phyloP scores from a whole-genome alignment of 2,888 invertebrate genomes.

The Litoditis marina region DNA sequence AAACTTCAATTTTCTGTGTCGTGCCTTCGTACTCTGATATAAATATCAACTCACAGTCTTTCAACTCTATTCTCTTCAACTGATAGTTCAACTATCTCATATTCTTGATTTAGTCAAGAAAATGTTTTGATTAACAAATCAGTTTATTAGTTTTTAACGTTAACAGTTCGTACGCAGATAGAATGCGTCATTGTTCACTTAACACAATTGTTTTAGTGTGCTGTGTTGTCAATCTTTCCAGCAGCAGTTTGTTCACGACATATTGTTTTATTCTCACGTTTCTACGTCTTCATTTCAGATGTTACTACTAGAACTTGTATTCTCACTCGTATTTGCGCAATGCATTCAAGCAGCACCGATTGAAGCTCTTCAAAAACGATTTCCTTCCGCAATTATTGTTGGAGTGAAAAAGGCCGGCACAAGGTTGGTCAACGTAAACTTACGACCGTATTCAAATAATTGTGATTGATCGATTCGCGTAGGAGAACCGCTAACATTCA shows the following conservation, averaged over 20 bases:
- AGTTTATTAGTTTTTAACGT: too few species aligned
- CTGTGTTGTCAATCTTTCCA: background rate
- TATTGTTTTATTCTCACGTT: too few species aligned
- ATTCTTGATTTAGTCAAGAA: too few species aligned
- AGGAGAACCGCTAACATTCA: background rate
- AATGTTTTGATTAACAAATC: too few species aligned
- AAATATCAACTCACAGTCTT: too few species aligned
- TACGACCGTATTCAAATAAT: background rate
- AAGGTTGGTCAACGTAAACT: background rate
- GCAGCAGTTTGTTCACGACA: background rate
- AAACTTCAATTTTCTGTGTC: too few species aligned
- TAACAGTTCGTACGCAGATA: too few species aligned
- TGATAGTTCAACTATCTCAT: too few species aligned
- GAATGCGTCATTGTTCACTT: background rate
- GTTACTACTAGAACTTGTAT: background rate
- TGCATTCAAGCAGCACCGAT: too few species aligned
- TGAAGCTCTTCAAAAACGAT: conserved; percentile 31
- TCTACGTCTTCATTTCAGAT: background rate
- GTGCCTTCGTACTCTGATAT: too few species aligned
- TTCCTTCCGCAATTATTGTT: conserved; percentile 87
- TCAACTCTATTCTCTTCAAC: too few species aligned
- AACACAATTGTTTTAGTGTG: background rate
- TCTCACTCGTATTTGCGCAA: background rate
- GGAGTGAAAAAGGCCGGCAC: conserved; percentile 88
- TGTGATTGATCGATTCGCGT: background rate